Evolutionary conservation across 2,888 invertebrate genomes (phyloP), one percentile per base, ranked within the genome.

Genomic region (Tenodera sinensis): DNA sequence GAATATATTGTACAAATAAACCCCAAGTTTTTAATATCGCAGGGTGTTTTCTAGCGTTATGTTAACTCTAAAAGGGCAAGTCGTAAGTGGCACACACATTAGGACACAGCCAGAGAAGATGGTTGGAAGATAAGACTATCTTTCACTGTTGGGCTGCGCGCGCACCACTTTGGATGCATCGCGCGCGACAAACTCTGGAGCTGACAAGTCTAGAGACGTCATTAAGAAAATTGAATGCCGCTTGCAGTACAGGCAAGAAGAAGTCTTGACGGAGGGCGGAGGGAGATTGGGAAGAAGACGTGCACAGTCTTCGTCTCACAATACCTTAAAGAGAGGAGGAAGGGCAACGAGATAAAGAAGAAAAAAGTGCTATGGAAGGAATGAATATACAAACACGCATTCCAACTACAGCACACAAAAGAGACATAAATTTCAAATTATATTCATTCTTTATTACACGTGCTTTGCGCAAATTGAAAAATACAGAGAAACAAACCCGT

Each of bases 141-240:
- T 87, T 83, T 54, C 83, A 86, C 83, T 42, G 25, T 86, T 89
- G 28, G 20, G 25, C 54, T 71, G 54, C 54, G 54, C 54, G 54
- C 54, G 54, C 54, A 71, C 54, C 54, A 71, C 54, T 86, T 85
- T 85, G 88, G 89, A 88, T 89, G 89, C 89, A 89, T 85, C 88
- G 81, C 88, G 81, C 89, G 54, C 84, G 87, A 87, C 87, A 87
- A 86, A 87, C 87, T 87, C 83, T 88, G 88, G 28, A 82, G 88
- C 88, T 88, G 88, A 88, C 88, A 88, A 88, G 82, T 83, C 88
- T 87, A 87, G 82, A 87, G 91, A 92, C 92, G 92, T 93, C 92
- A 92, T 93, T 93, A 93, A 90, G 89, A 90, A 90, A 91, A 91
- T 91, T 91, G 91, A 91, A 91, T 92, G 92, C 92, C 92, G 92